Conservation (phyloP, 2,113 vertebrate genomes). For the Acinonyx jubatus region DNA sequence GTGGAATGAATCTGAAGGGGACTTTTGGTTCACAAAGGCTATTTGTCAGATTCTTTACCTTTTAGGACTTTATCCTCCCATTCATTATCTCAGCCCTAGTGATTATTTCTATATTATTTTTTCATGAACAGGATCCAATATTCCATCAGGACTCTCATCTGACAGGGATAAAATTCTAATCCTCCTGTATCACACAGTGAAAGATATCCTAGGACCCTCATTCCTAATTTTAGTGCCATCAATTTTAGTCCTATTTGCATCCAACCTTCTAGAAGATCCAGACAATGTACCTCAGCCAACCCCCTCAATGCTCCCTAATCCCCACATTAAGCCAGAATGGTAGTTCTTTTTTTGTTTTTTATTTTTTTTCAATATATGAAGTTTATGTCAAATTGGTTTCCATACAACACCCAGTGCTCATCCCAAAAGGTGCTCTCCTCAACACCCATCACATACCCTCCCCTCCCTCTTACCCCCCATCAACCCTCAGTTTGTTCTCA, state of each 20-base stretch:
- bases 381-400: too few species aligned
- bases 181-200: background rate
- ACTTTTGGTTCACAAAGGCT: background rate
- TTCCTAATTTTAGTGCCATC: background rate
- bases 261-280: conserved; percentile 13
- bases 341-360: conserved; percentile 12
- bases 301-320: background rate
- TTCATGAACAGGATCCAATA: background rate
- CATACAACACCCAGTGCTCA: too few species aligned
- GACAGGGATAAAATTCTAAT: background rate
- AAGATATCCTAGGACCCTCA: background rate
- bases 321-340: conserved; percentile 9
- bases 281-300: conserved; percentile 55
- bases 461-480: too few species aligned
- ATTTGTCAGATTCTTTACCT: background rate
- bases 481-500: too few species aligned
- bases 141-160: background rate
- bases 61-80: background rate
- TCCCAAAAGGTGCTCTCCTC: too few species aligned
- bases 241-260: background rate
- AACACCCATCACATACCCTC: too few species aligned
- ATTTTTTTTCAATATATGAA: too few species aligned
- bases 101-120: background rate
- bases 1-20: background rate
- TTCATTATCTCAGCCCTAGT: background rate